Percentiles rank a stretch among this genome's conserved stretches.
phyloP scores from a whole-genome alignment of 2,888 invertebrate species.

The Timandra comae region DNA sequence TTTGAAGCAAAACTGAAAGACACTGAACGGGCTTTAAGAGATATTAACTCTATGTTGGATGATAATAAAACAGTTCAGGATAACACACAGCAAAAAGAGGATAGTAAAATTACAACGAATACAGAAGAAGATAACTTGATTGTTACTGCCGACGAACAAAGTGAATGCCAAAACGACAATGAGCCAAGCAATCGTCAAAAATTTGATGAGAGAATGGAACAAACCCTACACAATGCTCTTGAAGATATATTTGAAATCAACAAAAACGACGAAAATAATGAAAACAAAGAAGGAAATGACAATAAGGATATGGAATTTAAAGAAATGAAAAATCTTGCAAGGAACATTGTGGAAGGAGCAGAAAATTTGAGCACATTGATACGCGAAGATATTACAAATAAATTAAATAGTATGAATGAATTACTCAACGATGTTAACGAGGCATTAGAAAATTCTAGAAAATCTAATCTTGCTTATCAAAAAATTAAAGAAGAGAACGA shows the following conservation, averaged over 20 bases:
- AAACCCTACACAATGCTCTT: slow-evolving; percentile 45
- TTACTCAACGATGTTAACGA: slow-evolving; percentile 63
- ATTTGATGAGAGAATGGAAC: slow-evolving; percentile 49
- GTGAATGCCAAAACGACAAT: no score
- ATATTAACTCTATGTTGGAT: slow-evolving; percentile 43
- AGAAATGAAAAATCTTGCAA: slow-evolving; percentile 60
- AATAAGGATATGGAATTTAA: slow-evolving; percentile 53
- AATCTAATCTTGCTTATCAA: slow-evolving; percentile 55
- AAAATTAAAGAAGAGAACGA: slow-evolving; percentile 50
- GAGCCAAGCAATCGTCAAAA: slow-evolving; percentile 15
- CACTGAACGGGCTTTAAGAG: slow-evolving; percentile 46
- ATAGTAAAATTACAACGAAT: slow-evolving; percentile 1
- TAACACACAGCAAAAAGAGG: neutral
- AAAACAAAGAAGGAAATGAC: slow-evolving; percentile 34
- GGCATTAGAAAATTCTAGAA: slow-evolving; percentile 59
- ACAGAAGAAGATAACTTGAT: neutral
- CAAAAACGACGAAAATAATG: no score
- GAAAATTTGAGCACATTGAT: slow-evolving; percentile 64
- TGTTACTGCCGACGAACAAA: no score
- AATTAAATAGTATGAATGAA: slow-evolving; percentile 68
- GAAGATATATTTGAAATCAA: slow-evolving; percentile 46
- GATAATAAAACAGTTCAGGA: neutral
- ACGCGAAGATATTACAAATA: slow-evolving; percentile 66
- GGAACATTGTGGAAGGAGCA: slow-evolving; percentile 62
- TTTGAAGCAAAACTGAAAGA: slow-evolving; percentile 50